Evolutionary conservation across 30 jellyfish, hydroid and myxozoan genomes (phyloP), one percentile per base, ranked within the genome.

Genomic region (Phacellophora camtschatica): DNA sequence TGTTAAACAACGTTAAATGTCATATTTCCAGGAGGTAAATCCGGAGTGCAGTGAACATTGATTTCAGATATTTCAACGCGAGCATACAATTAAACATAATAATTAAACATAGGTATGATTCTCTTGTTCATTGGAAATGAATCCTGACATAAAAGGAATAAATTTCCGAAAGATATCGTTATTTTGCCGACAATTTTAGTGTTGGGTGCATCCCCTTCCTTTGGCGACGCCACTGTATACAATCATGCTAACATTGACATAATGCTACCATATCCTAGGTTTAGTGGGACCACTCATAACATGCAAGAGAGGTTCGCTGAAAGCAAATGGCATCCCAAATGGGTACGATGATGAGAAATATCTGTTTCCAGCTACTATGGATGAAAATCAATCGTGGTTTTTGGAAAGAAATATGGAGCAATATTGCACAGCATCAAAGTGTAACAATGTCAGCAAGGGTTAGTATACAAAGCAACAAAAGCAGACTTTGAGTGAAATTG

Each of bases 341-440:
- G 86, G 86, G 4, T 82, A 82, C 49, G 82, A 70, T 16, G 86
- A 70, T 1, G 82, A 82, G 67, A 68, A 57, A 56, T 82, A 50
- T 57, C 3, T 82, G 9, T 55, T 82, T 12, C 39, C 57, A 69
- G 86, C 86, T 18, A 75, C 69, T 0, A 82, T 82, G 74, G 94
- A 82, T 46, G 94, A 82, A 50, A 82, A 82, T 45, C 43, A 82
- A 34, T 82, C 94, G 32, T 82, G 94, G 94, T 66, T 39, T 23
- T 63, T 82, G 67, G 83, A 82, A n/a, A 51, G 22, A 59, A 82
- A 69, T 66, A 82, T 82, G 94, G 32, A 54, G 5, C 50, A 51
- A 43, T 82, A 67, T 23, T 82, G 94, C 59, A 68, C 74, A 3
- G 35, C 66, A 4, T 18, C 81, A n/a, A 57, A 68, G 37, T 82